Evolutionary conservation across 2,797 vertebrate species (phyloP).

Genomic region (Phylloscopus collybita): DNA sequence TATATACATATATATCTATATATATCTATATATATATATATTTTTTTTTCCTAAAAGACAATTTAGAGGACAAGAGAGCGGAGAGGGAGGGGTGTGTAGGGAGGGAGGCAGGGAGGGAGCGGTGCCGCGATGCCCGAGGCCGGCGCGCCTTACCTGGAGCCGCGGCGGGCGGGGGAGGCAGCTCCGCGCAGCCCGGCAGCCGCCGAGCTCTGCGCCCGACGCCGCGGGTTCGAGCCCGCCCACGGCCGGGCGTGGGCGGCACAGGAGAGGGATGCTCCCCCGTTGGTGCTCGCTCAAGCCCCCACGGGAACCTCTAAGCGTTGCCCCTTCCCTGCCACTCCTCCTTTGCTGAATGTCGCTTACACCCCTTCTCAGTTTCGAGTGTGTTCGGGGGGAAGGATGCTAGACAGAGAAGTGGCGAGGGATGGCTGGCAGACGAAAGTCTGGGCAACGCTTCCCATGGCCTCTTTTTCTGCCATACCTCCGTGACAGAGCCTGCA

Average conservation of each 20-base stretch:
- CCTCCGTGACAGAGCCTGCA: neutral
- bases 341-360: neutral
- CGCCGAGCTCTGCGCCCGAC: neutral
- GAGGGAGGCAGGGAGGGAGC: neutral
- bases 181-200: neutral
- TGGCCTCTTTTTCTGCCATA: neutral
- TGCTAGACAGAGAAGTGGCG: neutral
- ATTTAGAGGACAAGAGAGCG: rapidly evolving
- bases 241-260: neutral
- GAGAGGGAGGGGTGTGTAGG: neutral
- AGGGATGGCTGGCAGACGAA: neutral
- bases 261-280: rapidly evolving
- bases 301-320: rapidly evolving
- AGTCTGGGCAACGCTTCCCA: neutral
- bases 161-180: neutral
- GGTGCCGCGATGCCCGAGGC: neutral
- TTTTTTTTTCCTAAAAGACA: too few species aligned
- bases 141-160: neutral
- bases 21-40: too few species aligned
- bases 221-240: neutral
- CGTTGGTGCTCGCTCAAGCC: rapidly evolving
- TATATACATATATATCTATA: too few species aligned
- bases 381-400: rapidly evolving
- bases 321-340: neutral
- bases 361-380: rapidly evolving